These are phyloP conservation scores for Lagopus leucura DNA, from an alignment of 2,113 vertebrate species.

Conservation along the genomic window DNA sequence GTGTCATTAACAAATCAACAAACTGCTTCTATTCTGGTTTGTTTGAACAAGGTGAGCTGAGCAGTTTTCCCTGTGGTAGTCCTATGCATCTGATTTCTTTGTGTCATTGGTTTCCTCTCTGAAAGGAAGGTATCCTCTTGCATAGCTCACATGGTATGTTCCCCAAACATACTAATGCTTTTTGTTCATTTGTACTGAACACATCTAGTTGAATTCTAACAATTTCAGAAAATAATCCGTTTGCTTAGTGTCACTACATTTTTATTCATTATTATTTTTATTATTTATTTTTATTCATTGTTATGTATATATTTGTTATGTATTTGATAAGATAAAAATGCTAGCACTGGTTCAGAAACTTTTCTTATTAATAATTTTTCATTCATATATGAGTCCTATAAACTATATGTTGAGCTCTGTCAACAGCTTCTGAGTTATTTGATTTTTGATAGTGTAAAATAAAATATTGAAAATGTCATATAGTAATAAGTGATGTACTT, in stretches of 20 bases:
- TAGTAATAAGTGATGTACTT: neutral
- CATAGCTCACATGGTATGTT: neutral
- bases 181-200: neutral
- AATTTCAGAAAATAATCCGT: neutral
- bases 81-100: neutral
- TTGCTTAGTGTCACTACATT: neutral
- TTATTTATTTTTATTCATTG: neutral
- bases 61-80: neutral
- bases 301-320: neutral
- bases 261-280: neutral
- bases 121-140: neutral
- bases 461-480: neutral
- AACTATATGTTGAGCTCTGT: neutral
- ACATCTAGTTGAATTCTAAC: neutral
- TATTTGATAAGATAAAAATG: neutral
- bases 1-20: neutral
- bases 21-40: neutral
- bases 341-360: neutral
- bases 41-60: neutral
- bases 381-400: neutral
- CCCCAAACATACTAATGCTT: neutral
- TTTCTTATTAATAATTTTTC: neutral
- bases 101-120: neutral
- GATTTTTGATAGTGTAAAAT: neutral
- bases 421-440: neutral